Base-by-base conservation (phyloP, 2,888 invertebrate genomes). In the Callimorpha dominula region DNA sequence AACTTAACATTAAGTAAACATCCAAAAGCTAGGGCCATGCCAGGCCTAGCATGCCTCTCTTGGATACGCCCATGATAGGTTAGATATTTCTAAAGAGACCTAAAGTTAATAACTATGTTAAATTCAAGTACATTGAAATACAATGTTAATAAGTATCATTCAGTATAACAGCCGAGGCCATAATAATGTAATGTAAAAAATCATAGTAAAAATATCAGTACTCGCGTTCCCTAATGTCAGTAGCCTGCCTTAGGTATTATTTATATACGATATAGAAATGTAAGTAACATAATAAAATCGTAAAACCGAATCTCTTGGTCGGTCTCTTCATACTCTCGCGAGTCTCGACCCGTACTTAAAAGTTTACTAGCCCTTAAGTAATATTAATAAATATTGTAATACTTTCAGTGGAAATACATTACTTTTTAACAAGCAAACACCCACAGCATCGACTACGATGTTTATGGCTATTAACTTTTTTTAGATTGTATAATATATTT, bases 321-420 rank as follows among this genome's bases (percentile, higher is more conserved):
- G 17, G 17, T 68, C 20, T 57, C 50, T 66, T 66, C 50, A 52
- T 52, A 68, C 31, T 49, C 54, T 49, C 57, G 0, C 15, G 60
- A 62, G 60, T 3, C 54, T 60, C 68, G 31, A 60, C 66, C 66
- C 52, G 50, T 42, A 12, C 31, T 40, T 66, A 49, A 65, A 65
- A 50, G 4, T 65, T 66, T 66, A 66, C 65, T 66, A 49, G 50
- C 50, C 50, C 40, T 52, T 66, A 66, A 52, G 66, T 52, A 66
- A 66, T 66, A 66, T 42, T 66, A 52, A 66, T 66, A 66, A 66
- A 66, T 52, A 66, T 17, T 31, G 31, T 66, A 66, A 52, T 66
- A 52, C 52, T 50, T 40, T 66, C 40, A 66, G 31, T 52, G 40
- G 52, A 66, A 66, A 52, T 50, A 49, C 65, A 66, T 66, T 52